Percentiles rank a stretch among this genome's conserved stretches.
phyloP scores from a whole-genome alignment of 2,113 vertebrate genomes.

The Micromys minutus region DNA sequence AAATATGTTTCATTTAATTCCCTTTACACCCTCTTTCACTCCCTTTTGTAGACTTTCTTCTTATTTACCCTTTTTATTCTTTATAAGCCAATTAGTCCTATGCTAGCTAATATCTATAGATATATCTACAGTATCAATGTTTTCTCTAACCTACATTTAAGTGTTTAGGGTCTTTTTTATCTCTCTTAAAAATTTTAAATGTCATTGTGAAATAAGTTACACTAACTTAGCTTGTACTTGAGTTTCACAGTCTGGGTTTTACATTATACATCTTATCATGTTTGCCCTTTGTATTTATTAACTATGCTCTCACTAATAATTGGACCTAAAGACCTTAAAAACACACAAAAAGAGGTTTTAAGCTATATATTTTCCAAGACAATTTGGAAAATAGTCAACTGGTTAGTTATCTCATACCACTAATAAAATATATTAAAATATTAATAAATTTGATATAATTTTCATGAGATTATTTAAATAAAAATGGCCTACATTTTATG shows the following conservation, averaged over 20 bases:
- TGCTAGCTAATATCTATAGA: neutral
- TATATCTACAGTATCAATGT: neutral
- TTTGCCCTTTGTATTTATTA: neutral
- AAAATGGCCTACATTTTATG: neutral
- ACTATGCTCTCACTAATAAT: neutral
- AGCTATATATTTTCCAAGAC: neutral
- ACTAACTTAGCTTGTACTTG: neutral
- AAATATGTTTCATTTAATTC: neutral
- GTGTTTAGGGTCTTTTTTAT: neutral
- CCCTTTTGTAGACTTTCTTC: neutral
- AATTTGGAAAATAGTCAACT: neutral
- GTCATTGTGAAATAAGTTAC: neutral
- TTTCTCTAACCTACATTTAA: neutral
- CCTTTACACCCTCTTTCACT: fast-evolving
- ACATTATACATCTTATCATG: neutral
- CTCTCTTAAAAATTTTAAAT: neutral
- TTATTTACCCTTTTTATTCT: neutral
- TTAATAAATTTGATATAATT: neutral
- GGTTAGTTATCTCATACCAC: neutral
- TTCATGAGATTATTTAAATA: neutral
- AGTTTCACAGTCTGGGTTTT: neutral
- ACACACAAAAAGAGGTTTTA: neutral
- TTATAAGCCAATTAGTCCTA: neutral
- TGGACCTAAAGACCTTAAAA: neutral
- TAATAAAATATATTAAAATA: neutral